A percentile compares a stretch with the other conserved stretches of the same genome.
Evolutionary conservation across 2,113 vertebrate species (phyloP).

Genomic region (Bombycilla garrulus): DNA sequence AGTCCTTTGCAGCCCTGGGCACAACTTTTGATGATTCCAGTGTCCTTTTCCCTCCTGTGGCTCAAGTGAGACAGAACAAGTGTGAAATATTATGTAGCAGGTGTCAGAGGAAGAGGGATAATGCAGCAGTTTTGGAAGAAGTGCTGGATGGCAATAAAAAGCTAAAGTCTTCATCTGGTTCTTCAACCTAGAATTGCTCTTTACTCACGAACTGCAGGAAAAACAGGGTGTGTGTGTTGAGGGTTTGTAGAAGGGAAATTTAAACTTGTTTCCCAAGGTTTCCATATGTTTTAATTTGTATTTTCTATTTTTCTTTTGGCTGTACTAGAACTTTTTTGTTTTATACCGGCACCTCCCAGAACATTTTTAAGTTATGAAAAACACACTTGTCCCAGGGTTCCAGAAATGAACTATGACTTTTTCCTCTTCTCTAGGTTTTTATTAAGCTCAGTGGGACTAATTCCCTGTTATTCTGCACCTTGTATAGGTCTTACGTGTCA

Average conservation of each 20-base stretch:
- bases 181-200: neutral
- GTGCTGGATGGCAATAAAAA: neutral
- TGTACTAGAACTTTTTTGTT: neutral
- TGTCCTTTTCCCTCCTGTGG: neutral
- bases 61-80: neutral
- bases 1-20: neutral
- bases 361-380: neutral
- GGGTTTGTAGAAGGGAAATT: neutral
- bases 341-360: neutral
- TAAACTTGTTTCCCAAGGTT: neutral
- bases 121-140: neutral
- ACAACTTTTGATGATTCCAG: neutral
- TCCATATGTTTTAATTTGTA: neutral
- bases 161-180: neutral
- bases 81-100: neutral
- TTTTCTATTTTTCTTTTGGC: neutral
- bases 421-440: neutral
- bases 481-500: neutral
- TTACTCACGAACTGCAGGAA: fast-evolving
- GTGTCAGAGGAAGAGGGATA: neutral
- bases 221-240: neutral
- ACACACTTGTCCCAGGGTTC: neutral
- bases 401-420: neutral
- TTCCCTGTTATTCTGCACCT: neutral
- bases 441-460: neutral